These are phyloP conservation scores for Campoletis sonorensis DNA, from an alignment of 1,140 invertebrate genomes.

Conservation along the genomic window DNA sequence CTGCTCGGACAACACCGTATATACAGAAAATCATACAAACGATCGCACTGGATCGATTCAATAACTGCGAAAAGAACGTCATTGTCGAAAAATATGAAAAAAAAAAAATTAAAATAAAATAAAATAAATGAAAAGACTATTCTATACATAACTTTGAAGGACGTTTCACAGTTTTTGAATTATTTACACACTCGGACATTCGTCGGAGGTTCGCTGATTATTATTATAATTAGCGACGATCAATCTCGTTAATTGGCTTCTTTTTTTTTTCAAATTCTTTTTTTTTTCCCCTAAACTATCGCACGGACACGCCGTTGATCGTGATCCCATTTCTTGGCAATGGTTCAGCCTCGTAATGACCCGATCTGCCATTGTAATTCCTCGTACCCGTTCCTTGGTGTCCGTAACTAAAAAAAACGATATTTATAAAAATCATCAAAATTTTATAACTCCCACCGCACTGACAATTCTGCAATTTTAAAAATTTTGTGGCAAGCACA, in stretches of 20 bases:
- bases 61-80: slow-evolving; percentile 7
- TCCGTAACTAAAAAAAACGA: slow-evolving; percentile 59
- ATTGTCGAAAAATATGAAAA: too few relatives aligned
- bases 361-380: slow-evolving; percentile 76
- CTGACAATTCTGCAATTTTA: too few relatives aligned
- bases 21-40: slow-evolving; percentile 69
- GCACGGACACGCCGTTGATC: slow-evolving; percentile 84
- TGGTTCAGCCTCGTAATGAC: slow-evolving; percentile 84
- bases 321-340: slow-evolving; percentile 81
- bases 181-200: slow-evolving; percentile 42
- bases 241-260: slow-evolving; percentile 14
- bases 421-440: too few relatives aligned
- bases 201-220: slow-evolving; percentile 14
- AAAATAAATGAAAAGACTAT: slow-evolving; percentile 47
- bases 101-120: too few relatives aligned
- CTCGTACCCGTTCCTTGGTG: slow-evolving; percentile 78
- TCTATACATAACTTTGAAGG: slow-evolving; percentile 21
- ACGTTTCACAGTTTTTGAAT: slow-evolving; percentile 47
- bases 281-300: slow-evolving; percentile 71
- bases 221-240: slow-evolving; percentile 48
- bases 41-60: slow-evolving; percentile 22
- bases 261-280: neutral
- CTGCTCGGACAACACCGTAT: slow-evolving; percentile 59
- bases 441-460: too few relatives aligned
- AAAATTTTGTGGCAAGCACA: too few relatives aligned